phyloP scores from a whole-genome alignment of 2,113 vertebrate genomes.

The Mustela nigripes region DNA sequence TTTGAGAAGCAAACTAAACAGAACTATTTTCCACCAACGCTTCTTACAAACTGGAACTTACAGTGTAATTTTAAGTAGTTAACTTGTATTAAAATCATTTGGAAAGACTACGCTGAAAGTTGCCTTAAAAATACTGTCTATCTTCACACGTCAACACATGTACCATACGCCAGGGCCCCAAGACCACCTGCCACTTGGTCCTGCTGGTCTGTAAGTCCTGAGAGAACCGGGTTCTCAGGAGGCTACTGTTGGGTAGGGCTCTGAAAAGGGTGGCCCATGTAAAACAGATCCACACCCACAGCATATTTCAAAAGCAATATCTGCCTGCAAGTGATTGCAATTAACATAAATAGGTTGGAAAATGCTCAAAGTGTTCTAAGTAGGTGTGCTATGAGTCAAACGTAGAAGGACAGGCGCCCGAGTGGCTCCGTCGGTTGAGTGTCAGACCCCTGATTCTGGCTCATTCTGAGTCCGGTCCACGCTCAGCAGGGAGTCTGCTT shows the following conservation, averaged over 20 bases:
- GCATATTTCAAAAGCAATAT: constrained; percentile 6
- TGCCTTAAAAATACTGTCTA: background rate
- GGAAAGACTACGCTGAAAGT: background rate
- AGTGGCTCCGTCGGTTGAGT: background rate
- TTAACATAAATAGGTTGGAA: background rate
- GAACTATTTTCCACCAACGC: background rate
- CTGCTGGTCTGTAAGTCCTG: background rate
- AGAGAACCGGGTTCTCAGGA: background rate
- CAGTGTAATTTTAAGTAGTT: background rate
- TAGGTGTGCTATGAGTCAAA: background rate
- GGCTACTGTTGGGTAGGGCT: background rate
- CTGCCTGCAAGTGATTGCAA: background rate
- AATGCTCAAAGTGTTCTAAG: background rate
- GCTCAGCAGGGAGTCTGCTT: background rate
- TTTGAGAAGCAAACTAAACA: background rate
- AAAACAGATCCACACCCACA: background rate
- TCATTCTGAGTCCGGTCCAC: background rate
- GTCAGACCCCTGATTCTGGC: background rate
- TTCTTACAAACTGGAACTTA: background rate
- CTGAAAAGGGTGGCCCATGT: background rate
- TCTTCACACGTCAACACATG: background rate
- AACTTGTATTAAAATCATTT: background rate
- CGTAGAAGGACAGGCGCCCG: background rate
- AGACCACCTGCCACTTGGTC: background rate
- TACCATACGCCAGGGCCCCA: background rate